Base-by-base conservation (phyloP, 2,113 vertebrate species). In the Turnix velox region DNA sequence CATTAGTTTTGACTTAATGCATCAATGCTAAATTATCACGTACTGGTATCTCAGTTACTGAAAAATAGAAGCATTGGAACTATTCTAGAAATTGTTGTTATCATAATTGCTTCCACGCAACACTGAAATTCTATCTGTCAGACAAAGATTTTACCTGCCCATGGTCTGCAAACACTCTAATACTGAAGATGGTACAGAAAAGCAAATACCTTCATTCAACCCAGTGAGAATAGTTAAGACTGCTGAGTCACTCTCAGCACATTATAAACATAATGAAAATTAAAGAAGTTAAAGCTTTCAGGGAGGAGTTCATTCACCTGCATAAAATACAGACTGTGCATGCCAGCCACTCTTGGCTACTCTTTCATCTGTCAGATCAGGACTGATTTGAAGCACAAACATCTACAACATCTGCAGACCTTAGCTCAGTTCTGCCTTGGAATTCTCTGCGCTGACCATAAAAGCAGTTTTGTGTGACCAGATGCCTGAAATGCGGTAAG, bases 401-500 rank as follows among this genome's bases (percentile, higher is more conserved):
- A 66, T 27, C 49, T 46, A 11, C 10, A 75, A 86, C 84, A 78
- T 39, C 43, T n/a, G 55, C 40, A 65, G 75, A 55, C 8, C 5
- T 6, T 46, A 73, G 39, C 39, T 71, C 43, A 24, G 43, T 55
- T 87, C 27, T 66, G 35, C 30, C 20, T 40, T 15, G 22, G 22
- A 84, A 75, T 72, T 86, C 48, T 72, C 69, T 33, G 20, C 2
- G 1, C 27, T 18, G 61, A 23, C 51, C 35, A 28, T 1, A 6
- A 80, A 73, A 48, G 19, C 20, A 61, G 49, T 24, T 76, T 72
- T 18, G 55, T 12, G 45, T 18, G 24, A 43, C 45, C 1, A 17
- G 13, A 43, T 30, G n/a, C 30, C 39, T 25, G n/a, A 90, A 59
- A 71, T 0, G 3, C 68, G 49, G 54, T 0, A 1, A 80, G 59